Conservation (phyloP, 2,888 invertebrate species). For the Drosophila niveifrons region DNA sequence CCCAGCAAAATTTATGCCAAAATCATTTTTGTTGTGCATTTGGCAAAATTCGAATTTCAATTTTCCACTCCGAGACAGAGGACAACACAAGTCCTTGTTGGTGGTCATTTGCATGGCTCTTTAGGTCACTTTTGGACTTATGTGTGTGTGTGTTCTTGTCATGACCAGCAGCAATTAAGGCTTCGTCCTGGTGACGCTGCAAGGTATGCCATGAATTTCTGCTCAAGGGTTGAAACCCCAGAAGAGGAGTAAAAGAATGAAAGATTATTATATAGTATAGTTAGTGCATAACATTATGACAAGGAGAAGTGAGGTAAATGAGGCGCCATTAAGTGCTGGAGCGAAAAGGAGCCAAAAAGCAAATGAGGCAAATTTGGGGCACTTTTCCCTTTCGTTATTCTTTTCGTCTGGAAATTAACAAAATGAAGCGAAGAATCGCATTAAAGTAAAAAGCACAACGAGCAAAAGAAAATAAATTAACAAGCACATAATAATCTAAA, state of each 20-base stretch:
- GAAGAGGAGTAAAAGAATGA: slow-evolving; percentile 13
- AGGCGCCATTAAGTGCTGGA: slow-evolving; percentile 14
- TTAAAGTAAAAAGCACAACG: slow-evolving; percentile 47
- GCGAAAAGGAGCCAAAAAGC: slow-evolving; percentile 6
- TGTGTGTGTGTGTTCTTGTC: slow-evolving; percentile 48
- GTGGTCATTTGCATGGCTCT: slow-evolving; percentile 35
- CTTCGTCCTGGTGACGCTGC: slow-evolving; percentile 25
- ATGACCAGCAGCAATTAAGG: slow-evolving; percentile 81
- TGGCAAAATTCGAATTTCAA: slow-evolving; percentile 47
- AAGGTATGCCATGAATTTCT: slow-evolving; percentile 45
- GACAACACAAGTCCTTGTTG: slow-evolving; percentile 36
- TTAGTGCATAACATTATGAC: slow-evolving; percentile 1
- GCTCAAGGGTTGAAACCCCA: slow-evolving; percentile 52
- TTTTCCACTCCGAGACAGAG: slow-evolving; percentile 29
- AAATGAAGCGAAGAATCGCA: slow-evolving; percentile 50
- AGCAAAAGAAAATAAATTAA: slow-evolving; percentile 55
- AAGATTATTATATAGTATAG: slow-evolving; percentile 27
- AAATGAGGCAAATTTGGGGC: slow-evolving; percentile 22
- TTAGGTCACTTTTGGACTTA: slow-evolving; percentile 18
- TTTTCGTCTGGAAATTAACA: slow-evolving; percentile 29
- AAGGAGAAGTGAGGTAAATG: background rate
- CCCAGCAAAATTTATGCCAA: slow-evolving; percentile 48
- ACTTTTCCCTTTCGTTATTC: slow-evolving; percentile 13
- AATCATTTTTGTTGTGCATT: slow-evolving; percentile 42
- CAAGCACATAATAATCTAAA: slow-evolving; percentile 65